A percentile compares a stretch with the other conserved stretches of the same genome.
These are phyloP conservation scores for Tetheella fluctuosa DNA, from an alignment of 2,888 invertebrate genomes.

Conservation along the genomic window DNA sequence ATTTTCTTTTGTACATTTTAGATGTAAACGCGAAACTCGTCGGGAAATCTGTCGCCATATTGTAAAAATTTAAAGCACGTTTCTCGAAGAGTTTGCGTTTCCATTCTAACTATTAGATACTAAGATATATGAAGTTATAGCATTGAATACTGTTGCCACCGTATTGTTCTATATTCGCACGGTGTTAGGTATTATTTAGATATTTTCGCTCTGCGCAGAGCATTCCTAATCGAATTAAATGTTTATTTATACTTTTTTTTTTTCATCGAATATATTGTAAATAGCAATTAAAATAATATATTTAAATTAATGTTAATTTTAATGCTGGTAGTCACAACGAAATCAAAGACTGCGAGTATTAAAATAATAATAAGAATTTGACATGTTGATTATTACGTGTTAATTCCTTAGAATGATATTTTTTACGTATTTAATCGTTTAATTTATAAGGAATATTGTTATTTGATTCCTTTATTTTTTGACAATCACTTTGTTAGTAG, in stretches of 20 bases:
- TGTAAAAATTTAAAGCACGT: constrained; percentile 12
- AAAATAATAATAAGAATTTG: constrained; percentile 55
- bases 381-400: constrained; percentile 62
- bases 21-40: not conserved
- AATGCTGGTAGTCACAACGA: constrained; percentile 83
- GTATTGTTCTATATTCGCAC: constrained; percentile 51
- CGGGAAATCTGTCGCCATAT: constrained; percentile 2
- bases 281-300: constrained; percentile 50
- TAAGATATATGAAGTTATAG: constrained; percentile 10
- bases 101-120: constrained; percentile 7
- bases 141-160: constrained; percentile 60
- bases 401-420: constrained; percentile 56
- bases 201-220: constrained; percentile 69
- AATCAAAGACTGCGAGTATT: constrained; percentile 82
- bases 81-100: not conserved
- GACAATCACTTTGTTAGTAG: constrained; percentile 69
- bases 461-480: constrained; percentile 78
- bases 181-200: constrained; percentile 61
- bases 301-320: constrained; percentile 52
- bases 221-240: constrained; percentile 69
- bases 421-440: constrained; percentile 73
- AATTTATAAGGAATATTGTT: constrained; percentile 57
- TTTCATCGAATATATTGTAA: constrained; percentile 77
- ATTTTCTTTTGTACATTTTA: not conserved
- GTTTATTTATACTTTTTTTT: constrained; percentile 36